Evolutionary conservation across 2,113 vertebrate species (phyloP), one percentile per base, ranked within the genome.

Genomic region (Galemys pyrenaicus): DNA sequence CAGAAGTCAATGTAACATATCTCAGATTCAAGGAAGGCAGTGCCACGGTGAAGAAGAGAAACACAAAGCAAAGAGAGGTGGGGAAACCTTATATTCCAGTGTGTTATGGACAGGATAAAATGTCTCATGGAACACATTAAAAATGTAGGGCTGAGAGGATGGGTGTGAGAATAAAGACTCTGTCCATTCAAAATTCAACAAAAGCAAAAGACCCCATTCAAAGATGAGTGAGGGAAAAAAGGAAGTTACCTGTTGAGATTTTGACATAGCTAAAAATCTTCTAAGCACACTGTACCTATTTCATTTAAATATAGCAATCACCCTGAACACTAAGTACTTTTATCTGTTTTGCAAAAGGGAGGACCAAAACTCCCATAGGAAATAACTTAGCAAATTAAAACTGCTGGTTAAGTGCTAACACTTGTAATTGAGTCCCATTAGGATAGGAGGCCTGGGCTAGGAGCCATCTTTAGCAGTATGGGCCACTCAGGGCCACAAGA

Each of bases 361-460:
- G 22, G 68, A 39, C 35, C 71, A 56, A 78, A n/a, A 10, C 6
- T 87, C 65, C 70, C 85, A 51, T 11, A 79, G 22, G 49, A 94
- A 96, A 89, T 73, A 83, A 78, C 4, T 73, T 89, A 20, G 2
- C 24, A 28, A 77, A 90, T 95, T 67, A 92, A 82, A 86, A 73
- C 4, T 67, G 26, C 54, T 39, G 54, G 46, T n/a, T 49, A 75
- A 64, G 49, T 56, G 3, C 2, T 41, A 32, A 71, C 41, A 54
- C n/a, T 32, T 28, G 1, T 54, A 58, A 75, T 13, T 22, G 37
- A 78, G 56, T 20, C 3, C 37, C 11, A 44, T 41, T 49, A 51
- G 75, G 56, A 64, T 17, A 22, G 32, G 39, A 74, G 3, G 13
- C 13, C 49, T 51, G 60, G 65, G n/a, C 9, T 73, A 35, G 26